Evolutionary conservation across 2,113 vertebrate genomes (phyloP).

Genomic region (Albula goreensis): DNA sequence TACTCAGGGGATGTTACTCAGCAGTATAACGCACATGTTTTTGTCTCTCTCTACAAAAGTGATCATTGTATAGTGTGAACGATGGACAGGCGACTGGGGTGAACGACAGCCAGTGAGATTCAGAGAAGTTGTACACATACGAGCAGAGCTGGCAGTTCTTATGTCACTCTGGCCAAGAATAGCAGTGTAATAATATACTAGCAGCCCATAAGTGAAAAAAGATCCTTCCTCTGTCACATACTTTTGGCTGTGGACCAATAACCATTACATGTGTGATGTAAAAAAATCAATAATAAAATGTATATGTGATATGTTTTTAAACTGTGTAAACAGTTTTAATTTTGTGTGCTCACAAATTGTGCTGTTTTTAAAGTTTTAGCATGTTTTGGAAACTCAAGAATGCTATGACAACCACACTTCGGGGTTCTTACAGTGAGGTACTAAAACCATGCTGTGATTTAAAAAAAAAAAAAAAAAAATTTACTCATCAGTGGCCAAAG

Average conservation of each 20-base stretch:
- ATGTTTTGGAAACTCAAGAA: not conserved
- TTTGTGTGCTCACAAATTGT: no score
- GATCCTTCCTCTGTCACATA: conserved; percentile 1
- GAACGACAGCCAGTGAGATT: not conserved
- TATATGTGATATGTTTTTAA: not conserved
- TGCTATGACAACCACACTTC: not conserved
- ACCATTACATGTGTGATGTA: not conserved
- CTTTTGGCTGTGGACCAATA: conserved; percentile 4
- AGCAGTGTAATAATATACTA: conserved; percentile 70
- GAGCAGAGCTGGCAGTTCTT: conserved; percentile 29
- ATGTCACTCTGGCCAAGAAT: conserved; percentile 67
- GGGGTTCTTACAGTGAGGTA: not conserved
- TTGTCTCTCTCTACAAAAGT: not conserved
- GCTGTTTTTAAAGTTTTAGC: not conserved
- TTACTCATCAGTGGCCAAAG: not conserved
- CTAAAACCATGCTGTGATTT: not conserved
- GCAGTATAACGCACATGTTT: not conserved
- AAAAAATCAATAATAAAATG: not conserved
- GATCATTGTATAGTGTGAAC: not conserved
- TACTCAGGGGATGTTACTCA: not conserved
- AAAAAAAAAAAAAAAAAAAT: not conserved
- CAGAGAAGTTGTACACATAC: conserved; percentile 7
- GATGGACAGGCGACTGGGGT: not conserved
- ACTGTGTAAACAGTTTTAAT: not conserved
- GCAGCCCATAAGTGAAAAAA: conserved; percentile 35